Conservation (phyloP, 2,797 vertebrate species). For the Sylvia borin region DNA sequence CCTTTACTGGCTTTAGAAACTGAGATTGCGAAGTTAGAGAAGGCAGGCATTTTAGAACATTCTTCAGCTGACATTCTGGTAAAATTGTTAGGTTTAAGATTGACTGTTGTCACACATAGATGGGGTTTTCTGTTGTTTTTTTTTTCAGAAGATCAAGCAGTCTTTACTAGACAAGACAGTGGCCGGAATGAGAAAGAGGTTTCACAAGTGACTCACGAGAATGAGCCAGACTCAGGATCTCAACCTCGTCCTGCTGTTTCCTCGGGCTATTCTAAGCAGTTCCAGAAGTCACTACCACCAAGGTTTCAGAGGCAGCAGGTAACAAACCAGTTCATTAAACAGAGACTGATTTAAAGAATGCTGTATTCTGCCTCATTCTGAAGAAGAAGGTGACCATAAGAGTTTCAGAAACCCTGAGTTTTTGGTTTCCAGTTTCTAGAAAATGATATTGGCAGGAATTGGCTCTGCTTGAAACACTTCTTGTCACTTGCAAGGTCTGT, state of each 20-base stretch:
- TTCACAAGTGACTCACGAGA: constrained; percentile 76
- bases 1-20: neutral
- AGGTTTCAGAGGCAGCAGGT: constrained; percentile 99
- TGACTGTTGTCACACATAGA: neutral
- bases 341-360: neutral
- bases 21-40: neutral
- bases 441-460: neutral
- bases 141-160: constrained; percentile 66
- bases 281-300: constrained; percentile 96
- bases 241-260: constrained; percentile 89
- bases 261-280: constrained; percentile 97
- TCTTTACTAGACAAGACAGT: constrained; percentile 74
- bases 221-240: constrained; percentile 86
- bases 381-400: neutral
- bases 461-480: neutral
- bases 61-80: neutral
- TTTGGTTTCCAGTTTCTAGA: neutral
- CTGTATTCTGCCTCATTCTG: neutral
- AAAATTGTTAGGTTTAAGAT: neutral
- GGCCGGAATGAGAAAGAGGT: constrained; percentile 75
- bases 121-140: neutral
- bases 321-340: neutral
- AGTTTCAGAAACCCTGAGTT: neutral
- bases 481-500: neutral
- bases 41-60: neutral